phyloP scores from a whole-genome alignment of 2,888 invertebrate species.

The Chaetoderma sp. region DNA sequence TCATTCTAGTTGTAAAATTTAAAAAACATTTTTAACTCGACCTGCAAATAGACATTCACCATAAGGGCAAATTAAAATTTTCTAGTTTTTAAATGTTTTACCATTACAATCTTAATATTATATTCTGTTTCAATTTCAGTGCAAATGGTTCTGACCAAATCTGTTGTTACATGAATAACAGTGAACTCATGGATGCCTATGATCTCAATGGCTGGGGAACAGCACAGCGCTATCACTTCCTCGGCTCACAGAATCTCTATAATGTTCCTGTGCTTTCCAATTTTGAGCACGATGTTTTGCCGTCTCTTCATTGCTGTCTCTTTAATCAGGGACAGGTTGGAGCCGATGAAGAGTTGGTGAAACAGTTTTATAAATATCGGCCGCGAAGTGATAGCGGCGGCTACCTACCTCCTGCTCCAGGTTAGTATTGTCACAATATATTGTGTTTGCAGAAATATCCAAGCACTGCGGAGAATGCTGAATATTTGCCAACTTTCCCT shows the following conservation, averaged over 20 bases:
- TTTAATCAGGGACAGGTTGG: constrained; percentile 42
- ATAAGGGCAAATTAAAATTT: not conserved
- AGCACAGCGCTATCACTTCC: constrained; percentile 45
- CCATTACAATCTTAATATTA: not conserved
- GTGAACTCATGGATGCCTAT: constrained; percentile 48
- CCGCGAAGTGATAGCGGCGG: constrained; percentile 46
- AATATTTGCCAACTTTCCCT: too few species aligned
- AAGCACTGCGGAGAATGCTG: too few species aligned
- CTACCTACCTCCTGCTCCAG: constrained; percentile 52
- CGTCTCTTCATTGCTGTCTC: constrained; percentile 55
- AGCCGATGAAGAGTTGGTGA: not conserved
- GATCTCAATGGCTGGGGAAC: constrained; percentile 44
- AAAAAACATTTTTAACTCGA: too few species aligned
- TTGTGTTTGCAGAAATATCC: too few species aligned
- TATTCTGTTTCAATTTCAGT: not conserved
- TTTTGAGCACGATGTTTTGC: constrained; percentile 50
- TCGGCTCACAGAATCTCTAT: constrained; percentile 43
- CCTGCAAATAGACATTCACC: not conserved
- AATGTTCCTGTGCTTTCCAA: constrained; percentile 53
- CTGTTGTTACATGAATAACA: constrained; percentile 50
- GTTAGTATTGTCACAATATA: constrained; percentile 34
- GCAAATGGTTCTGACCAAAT: constrained; percentile 36
- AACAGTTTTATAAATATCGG: constrained; percentile 18
- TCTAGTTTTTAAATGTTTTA: not conserved
- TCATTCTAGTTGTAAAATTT: too few species aligned